Conservation (phyloP, 2,888 invertebrate species). For the Drosophila sordidapex region DNA sequence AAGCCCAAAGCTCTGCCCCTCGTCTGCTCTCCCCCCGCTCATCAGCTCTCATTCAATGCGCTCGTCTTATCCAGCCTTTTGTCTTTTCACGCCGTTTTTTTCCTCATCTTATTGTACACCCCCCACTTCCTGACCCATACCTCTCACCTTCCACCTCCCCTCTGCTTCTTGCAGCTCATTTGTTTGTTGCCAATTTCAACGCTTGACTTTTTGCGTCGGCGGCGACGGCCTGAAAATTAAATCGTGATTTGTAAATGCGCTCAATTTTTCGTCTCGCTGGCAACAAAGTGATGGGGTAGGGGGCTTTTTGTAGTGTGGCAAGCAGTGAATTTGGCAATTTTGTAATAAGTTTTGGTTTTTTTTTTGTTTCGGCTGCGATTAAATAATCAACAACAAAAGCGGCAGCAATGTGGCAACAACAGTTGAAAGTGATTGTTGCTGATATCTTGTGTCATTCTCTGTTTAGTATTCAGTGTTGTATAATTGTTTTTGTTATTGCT, state of each 20-base stretch:
- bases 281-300: neutral
- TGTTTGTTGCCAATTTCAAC: slow-evolving; percentile 81
- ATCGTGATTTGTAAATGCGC: slow-evolving; percentile 82
- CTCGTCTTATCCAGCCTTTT: slow-evolving; percentile 65
- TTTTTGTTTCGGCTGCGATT: slow-evolving; percentile 57
- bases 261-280: slow-evolving; percentile 69
- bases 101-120: neutral
- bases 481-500: slow-evolving; percentile 27
- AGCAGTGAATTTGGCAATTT: slow-evolving; percentile 69
- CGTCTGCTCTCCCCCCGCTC: neutral
- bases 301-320: neutral
- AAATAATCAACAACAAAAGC: slow-evolving; percentile 68
- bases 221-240: slow-evolving; percentile 70
- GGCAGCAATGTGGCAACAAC: slow-evolving; percentile 67
- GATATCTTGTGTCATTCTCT: slow-evolving; percentile 56
- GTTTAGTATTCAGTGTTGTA: slow-evolving; percentile 28
- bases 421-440: slow-evolving; percentile 55
- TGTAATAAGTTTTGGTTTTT: slow-evolving; percentile 71
- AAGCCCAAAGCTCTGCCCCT: slow-evolving; percentile 22
- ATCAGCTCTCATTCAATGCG: slow-evolving; percentile 2
- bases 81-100: slow-evolving; percentile 68
- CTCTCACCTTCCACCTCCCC: neutral
- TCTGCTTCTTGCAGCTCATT: slow-evolving; percentile 48
- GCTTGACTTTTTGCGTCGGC: slow-evolving; percentile 69
- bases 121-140: neutral